Base-by-base conservation (phyloP, 1,140 invertebrate species). In the Idris sp. region DNA sequence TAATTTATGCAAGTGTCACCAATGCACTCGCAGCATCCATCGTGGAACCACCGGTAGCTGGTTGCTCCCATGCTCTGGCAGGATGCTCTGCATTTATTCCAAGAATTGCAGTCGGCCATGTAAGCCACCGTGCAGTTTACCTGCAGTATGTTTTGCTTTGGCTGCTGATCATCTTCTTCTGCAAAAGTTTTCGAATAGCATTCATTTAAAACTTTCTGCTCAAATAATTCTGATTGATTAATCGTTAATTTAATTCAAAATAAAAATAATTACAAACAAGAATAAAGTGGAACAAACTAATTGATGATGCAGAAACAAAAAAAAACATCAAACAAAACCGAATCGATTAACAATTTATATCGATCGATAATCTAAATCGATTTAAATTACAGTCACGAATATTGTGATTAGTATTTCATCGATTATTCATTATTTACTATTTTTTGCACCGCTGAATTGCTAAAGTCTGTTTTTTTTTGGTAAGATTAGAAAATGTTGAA, bases 11-110 rank as follows among this genome's bases (percentile, higher is more conserved):
- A 97, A 36, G 91, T 92, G 35, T 92, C 90, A 2, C 95, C 95
- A 46, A 97, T 90, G 83, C 96, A 97, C 84, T 97, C 94, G 84
- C 96, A 98, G 81, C 96, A 97, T 0, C 95, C 95, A 84, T 97
- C 94, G 82, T 97, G 95, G 87, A 97, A 97, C 94, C 95, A 96
- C 82, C 96, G 89, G 83, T 90, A 94, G 83, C 90, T 90, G 2
- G 88, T 85, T 5, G 91, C 91, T 38, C 92, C 92, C 89, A 92
- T 92, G 1, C 93, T 92, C 49, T 90, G 89, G 81, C 95, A 96
- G 8, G 91, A 91, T 1, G 88, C 89, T 81, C 91, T 93, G 83
- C 95, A 97, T 85, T 97, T 97, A 78, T 92, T 91, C 87, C 92
- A 92, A 3, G 95, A 94, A 89, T 94, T 93, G 84, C 96, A 97